A percentile compares a stretch with the other conserved stretches of the same genome.
Evolutionary conservation across 2,113 vertebrate genomes (phyloP).

Genomic region (Ciconia maguari): DNA sequence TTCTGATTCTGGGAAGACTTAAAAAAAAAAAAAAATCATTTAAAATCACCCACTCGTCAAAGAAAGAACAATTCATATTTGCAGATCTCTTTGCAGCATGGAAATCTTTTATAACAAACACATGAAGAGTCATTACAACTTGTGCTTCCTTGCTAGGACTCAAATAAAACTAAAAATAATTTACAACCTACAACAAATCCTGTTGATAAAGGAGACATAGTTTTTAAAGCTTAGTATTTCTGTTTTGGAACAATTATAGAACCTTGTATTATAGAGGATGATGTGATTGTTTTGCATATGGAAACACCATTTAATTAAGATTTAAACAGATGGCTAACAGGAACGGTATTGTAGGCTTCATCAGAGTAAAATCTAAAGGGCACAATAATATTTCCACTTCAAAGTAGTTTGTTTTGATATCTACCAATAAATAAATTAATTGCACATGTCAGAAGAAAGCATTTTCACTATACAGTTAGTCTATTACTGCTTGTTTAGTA

Average conservation of each 20-base stretch:
- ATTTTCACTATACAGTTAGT: not conserved
- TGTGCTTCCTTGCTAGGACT: not conserved
- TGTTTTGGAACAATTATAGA: not conserved
- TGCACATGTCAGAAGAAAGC: not conserved
- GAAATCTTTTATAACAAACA: not conserved
- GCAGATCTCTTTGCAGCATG: not conserved
- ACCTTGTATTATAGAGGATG: not conserved
- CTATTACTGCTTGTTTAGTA: not conserved
- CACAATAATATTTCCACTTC: conserved; percentile 29
- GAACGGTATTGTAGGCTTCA: not conserved
- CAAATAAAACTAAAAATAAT: not conserved
- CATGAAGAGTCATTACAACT: not conserved
- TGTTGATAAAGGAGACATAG: not conserved
- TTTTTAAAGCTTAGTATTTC: not conserved
- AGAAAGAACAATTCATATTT: not conserved
- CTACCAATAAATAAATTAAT: not conserved
- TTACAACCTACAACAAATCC: not conserved
- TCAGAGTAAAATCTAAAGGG: conserved; percentile 9
- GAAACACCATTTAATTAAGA: conserved; percentile 27
- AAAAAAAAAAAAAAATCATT: not conserved
- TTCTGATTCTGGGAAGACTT: not conserved
- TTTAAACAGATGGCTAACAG: conserved; percentile 37
- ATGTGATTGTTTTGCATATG: conserved; percentile 8
- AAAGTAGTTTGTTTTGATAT: conserved; percentile 22
- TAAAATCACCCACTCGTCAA: not conserved